phyloP scores from a whole-genome alignment of 2,888 invertebrate species.

The Julus scandinavius region DNA sequence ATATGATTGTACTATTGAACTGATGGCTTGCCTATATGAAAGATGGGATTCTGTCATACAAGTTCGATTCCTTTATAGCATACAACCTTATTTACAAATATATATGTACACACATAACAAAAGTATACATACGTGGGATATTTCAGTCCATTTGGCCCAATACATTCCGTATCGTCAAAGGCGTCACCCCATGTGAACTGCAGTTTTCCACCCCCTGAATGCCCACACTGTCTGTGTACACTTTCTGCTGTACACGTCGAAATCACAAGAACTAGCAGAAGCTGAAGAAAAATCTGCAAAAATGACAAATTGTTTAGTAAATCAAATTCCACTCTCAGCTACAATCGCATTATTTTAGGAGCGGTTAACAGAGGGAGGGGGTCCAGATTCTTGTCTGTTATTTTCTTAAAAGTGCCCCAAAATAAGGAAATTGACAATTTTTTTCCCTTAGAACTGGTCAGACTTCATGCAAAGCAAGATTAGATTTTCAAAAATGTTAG shows the following conservation, averaged over 20 bases:
- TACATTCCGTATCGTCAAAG: conserved; percentile 80
- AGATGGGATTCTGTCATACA: not conserved
- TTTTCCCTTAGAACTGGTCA: too few species aligned
- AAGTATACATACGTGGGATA: conserved; percentile 79
- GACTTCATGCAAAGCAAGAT: too few species aligned
- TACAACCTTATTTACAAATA: not conserved
- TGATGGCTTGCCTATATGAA: conserved; percentile 49
- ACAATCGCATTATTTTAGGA: too few species aligned
- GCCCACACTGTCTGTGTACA: conserved; percentile 40
- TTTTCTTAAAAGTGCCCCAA: too few species aligned
- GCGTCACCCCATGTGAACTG: conserved; percentile 87
- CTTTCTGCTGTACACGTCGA: not conserved
- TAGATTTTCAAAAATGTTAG: too few species aligned
- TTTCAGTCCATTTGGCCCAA: conserved; percentile 83
- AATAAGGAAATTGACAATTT: too few species aligned
- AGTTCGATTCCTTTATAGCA: too few species aligned
- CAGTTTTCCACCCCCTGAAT: conserved; percentile 54
- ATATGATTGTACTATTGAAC: conserved; percentile 53
- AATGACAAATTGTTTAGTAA: not conserved
- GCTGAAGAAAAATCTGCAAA: not conserved
- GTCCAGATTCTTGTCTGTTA: too few species aligned
- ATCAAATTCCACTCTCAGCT: not conserved
- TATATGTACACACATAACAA: not conserved
- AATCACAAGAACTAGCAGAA: not conserved
- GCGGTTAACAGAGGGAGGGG: not conserved